These are phyloP conservation scores for Trinorchestia longiramus DNA, from an alignment of 1,140 invertebrate species.

Conservation along the genomic window DNA sequence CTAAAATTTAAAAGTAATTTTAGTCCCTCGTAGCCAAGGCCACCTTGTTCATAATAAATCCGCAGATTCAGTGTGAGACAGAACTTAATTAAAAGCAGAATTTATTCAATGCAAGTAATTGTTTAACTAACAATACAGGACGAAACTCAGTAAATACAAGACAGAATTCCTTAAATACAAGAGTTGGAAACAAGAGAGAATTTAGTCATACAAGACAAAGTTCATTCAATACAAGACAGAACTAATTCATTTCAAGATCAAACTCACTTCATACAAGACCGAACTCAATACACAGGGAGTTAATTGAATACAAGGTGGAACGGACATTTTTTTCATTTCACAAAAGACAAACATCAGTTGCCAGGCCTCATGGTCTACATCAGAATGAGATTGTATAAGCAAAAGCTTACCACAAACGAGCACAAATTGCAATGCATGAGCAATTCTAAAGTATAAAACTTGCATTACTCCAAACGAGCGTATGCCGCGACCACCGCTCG, in stretches of 20 bases:
- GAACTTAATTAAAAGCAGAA: no score
- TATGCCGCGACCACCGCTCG: not conserved
- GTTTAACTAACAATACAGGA: no score
- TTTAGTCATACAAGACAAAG: no score
- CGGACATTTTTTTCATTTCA: not conserved
- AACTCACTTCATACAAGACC: no score
- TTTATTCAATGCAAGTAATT: no score
- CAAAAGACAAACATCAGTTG: not conserved
- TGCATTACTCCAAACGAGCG: not conserved
- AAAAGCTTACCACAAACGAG: not conserved
- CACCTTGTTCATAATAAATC: no score
- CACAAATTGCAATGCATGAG: not conserved
- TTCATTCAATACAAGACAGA: not conserved
- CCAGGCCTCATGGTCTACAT: not conserved
- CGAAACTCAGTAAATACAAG: no score
- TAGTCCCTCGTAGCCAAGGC: no score
- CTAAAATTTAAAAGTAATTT: no score
- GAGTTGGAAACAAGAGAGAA: no score
- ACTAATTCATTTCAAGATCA: not conserved
- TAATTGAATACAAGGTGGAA: not conserved
- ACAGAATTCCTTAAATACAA: no score
- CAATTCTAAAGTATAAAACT: not conserved
- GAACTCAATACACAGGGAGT: not conserved
- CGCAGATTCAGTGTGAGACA: not conserved
- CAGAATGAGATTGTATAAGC: not conserved